Evolutionary conservation across 1,140 invertebrate species (phyloP).

Genomic region (Ceratitis capitata): DNA sequence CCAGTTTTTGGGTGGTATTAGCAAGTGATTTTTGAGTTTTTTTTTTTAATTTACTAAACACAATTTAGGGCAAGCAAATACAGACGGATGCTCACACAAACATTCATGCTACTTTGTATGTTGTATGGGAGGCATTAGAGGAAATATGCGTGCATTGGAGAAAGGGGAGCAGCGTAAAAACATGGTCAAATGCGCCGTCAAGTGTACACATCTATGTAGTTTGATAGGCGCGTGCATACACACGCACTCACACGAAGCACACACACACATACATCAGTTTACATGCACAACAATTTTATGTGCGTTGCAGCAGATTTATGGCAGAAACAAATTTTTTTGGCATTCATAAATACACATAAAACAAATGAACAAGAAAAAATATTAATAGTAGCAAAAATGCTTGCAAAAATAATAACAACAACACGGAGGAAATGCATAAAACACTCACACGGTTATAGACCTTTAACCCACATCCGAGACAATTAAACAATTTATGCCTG

Average conservation of each 20-base stretch:
- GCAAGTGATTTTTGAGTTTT: background rate
- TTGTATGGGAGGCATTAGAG: background rate
- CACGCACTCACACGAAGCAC: background rate
- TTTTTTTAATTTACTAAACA: background rate
- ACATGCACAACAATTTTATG: background rate
- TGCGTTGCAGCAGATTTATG: conserved; percentile 8
- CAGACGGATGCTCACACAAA: background rate
- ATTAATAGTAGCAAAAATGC: background rate
- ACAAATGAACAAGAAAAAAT: background rate
- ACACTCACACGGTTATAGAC: background rate
- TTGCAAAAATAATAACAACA: background rate
- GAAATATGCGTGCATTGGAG: background rate
- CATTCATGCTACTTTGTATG: background rate
- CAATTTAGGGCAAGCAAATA: conserved; percentile 20
- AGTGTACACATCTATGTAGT: background rate
- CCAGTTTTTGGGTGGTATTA: background rate
- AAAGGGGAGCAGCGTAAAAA: background rate
- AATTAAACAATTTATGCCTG: conserved; percentile 19
- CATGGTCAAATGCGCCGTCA: background rate
- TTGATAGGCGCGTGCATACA: background rate
- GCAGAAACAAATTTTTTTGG: background rate
- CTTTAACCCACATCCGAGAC: conserved; percentile 23
- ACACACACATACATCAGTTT: background rate
- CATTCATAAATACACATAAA: background rate
- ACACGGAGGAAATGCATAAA: background rate